These are phyloP conservation scores for Blastobasis adustella DNA, from an alignment of 2,888 invertebrate genomes.

Conservation along the genomic window DNA sequence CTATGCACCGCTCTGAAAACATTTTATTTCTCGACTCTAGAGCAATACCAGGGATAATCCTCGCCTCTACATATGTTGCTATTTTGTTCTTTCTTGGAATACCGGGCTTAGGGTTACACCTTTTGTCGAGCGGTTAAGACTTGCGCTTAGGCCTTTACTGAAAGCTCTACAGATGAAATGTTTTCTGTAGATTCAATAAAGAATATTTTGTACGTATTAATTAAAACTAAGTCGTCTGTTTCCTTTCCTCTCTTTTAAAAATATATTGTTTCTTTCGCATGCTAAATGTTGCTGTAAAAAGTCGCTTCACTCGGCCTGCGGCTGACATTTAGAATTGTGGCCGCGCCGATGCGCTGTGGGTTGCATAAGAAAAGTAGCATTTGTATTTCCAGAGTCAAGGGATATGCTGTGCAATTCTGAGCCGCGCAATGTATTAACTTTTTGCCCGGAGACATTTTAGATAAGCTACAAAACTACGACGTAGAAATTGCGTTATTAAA, in stretches of 20 bases:
- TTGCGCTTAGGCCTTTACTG: no score
- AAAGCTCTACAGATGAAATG: no score
- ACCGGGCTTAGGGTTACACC: conserved; percentile 13
- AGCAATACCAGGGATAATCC: conserved; percentile 47
- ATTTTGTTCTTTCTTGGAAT: conserved; percentile 24
- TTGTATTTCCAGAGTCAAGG: conserved; percentile 3
- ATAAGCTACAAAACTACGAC: no score
- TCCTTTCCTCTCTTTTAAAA: neutral
- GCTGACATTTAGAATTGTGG: conserved; percentile 33
- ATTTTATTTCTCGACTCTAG: conserved; percentile 36
- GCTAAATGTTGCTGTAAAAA: conserved; percentile 18
- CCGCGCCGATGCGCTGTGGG: conserved; percentile 30
- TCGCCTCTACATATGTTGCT: conserved; percentile 34
- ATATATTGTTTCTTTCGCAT: neutral
- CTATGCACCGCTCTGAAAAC: conserved; percentile 14
- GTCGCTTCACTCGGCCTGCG: conserved; percentile 22
- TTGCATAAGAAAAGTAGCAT: conserved; percentile 37
- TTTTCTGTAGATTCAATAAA: no score
- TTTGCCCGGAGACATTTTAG: no score
- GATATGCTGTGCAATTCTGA: no score
- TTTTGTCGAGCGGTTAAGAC: conserved; percentile 4
- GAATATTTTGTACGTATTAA: no score
- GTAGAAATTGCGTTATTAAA: no score
- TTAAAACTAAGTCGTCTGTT: neutral
- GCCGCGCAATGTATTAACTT: no score